Evolutionary conservation across 2,797 vertebrate genomes (phyloP), one percentile per base, ranked within the genome.

Genomic region (Miichthys miiuy): DNA sequence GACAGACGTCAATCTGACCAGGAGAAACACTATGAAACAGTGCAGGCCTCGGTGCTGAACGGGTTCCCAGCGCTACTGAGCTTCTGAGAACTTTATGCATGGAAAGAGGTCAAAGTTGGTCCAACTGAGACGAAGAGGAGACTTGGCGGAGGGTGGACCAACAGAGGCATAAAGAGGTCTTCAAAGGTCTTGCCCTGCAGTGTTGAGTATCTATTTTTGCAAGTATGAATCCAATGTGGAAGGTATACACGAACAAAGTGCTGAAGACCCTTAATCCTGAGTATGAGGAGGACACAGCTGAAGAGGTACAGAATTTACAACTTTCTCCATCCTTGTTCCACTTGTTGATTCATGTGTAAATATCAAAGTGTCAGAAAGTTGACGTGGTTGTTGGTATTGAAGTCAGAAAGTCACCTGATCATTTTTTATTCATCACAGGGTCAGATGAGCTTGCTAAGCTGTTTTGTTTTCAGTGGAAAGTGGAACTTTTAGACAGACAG

Each of bases 181-280:
- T 90, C 64, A 44, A 73, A 87, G 70, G 68, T 79, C 60, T 79
- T 51, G n/a, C 23, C 48, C 69, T 52, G 41, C 34, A 77, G 16
- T 6, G 50, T 67, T 73, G 75, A 87, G 62, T 46, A 74, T 74
- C 74, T n/a, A 5, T 56, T 50, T 30, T 46, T 57, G 77, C 77
- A 77, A 90, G 38, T 1, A 99, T 99, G 98, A 97, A 96, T 93
- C 97, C 97, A 6, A 82, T 98, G 92, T 99, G 97, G 97, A 96
- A 97, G 89, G 85, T 95, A 48, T 99, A 98, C 85, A 98, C 97
- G 91, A 95, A 96, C 95, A 99, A 98, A 87, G 96, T 99, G 89
- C 91, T 99, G 92, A 97, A 97, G 95, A 97, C 96, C 17, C 87
- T 99, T 21, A 96, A 96, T 75, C 96, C 96, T 2, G 95, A 97